Base-by-base conservation (phyloP, 1,140 invertebrate genomes). In the Nixonia krombeini region DNA sequence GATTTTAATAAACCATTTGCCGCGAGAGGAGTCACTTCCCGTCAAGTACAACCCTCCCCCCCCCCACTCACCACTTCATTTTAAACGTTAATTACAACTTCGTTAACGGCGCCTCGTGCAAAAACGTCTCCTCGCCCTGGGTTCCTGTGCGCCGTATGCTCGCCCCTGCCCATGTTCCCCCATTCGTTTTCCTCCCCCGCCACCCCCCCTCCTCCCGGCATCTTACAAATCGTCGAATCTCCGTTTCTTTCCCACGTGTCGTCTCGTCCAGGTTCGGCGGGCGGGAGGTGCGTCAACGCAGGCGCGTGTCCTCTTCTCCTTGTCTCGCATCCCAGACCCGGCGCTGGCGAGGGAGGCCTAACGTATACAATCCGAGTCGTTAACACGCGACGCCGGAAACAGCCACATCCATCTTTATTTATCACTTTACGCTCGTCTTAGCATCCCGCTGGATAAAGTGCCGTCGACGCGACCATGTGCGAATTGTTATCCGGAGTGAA, bases 341-440 rank as follows among this genome's bases (percentile, higher is more conserved):
- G 31, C 17, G 21, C 16, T 29, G 46, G 38, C 42, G 44, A 61
- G 51, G 18, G 28, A 23, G 44, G 42, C 28, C 50, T 42, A 72
- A 75, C 66, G 67, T 57, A 81, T 75, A 75, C 76, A 78, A 68
- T 62, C 74, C 71, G 68, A 81, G 76, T 84, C 75, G 75, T 82
- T 82, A 83, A 82, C 76, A 82, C 80, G 68, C 73, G 73, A 81
- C 76, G 73, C 80, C 82, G 81, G 81, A 84, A 84, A 82, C 77
- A 69, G 70, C 67, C 61, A 69, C 75, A 74, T 83, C 79, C 79
- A 80, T 84, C 82, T 84, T 80, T 84, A 79, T 82, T 72, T 81
- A 77, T 76, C 56, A 51, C 35, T 61, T 64, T 67, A 53, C 55
- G 44, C 28, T 16, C 29, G 29, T 18, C 25, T 33, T 18, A 1